phyloP scores from a whole-genome alignment of 2,888 invertebrate genomes.

The Leptinotarsa rubiginosa region DNA sequence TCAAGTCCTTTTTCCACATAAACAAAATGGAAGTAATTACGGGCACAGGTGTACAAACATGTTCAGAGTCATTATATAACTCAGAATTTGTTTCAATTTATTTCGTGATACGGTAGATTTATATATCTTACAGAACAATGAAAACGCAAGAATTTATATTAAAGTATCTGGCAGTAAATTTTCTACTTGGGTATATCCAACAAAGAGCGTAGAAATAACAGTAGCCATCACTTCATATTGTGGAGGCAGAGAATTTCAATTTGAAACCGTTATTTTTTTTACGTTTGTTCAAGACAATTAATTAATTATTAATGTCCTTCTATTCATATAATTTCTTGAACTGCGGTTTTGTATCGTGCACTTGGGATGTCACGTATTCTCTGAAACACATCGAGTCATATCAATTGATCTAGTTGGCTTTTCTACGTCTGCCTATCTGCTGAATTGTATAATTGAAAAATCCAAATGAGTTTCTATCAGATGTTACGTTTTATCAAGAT shows the following conservation, averaged over 20 bases:
- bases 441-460: no score
- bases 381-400: no score
- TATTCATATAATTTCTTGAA: no score
- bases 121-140: conserved; percentile 25
- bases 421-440: no score
- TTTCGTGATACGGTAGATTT: conserved; percentile 8
- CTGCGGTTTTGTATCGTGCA: no score
- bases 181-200: conserved; percentile 16
- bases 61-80: conserved; percentile 9
- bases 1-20: background rate
- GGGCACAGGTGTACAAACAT: conserved; percentile 9
- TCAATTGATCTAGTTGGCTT: no score
- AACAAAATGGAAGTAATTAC: background rate
- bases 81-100: conserved; percentile 18
- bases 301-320: background rate
- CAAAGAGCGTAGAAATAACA: conserved; percentile 11
- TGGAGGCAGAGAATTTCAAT: conserved; percentile 5
- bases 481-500: no score
- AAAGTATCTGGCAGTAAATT: conserved; percentile 14
- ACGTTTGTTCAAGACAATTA: background rate
- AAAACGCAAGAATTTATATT: conserved; percentile 18
- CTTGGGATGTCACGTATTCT: no score
- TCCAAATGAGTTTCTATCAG: no score
- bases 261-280: background rate
- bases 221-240: conserved; percentile 13